Evolutionary conservation across 1,140 invertebrate genomes (phyloP).

Genomic region (Heliconius hermathena): DNA sequence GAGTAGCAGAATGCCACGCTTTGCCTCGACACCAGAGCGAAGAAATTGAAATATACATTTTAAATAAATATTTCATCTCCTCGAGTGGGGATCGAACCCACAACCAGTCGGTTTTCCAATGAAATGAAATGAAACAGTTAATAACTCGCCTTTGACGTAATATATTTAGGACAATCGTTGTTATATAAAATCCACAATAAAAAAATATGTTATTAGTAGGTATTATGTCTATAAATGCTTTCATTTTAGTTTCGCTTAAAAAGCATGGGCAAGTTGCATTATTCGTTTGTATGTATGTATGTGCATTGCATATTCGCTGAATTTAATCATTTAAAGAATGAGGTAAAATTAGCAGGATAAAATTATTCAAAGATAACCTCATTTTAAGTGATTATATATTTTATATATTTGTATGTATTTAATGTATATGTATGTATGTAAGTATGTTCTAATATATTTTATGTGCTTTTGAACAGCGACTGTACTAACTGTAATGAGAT

Average conservation of each 20-base stretch:
- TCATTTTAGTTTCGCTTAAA: neutral
- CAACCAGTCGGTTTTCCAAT: too few relatives aligned
- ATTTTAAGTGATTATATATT: neutral
- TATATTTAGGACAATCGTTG: neutral
- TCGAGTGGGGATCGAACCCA: too few relatives aligned
- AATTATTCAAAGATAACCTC: neutral
- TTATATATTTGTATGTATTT: neutral
- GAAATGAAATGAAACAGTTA: neutral
- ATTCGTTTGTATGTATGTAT: neutral
- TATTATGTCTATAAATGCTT: neutral
- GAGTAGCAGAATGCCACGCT: too few relatives aligned
- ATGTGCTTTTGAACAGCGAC: neutral
- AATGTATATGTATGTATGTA: neutral
- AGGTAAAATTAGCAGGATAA: neutral
- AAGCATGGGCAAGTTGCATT: neutral
- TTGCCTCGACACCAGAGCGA: too few relatives aligned
- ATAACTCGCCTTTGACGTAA: neutral
- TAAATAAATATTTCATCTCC: too few relatives aligned
- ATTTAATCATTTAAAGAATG: neutral
- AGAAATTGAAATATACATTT: too few relatives aligned
- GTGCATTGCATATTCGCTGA: neutral
- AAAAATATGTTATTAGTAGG: neutral
- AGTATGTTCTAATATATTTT: neutral
- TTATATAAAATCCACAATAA: neutral
- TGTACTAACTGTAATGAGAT: slow-evolving; percentile 10